phyloP scores from a whole-genome alignment of 2,113 vertebrate species.

The Crotalus viridis region DNA sequence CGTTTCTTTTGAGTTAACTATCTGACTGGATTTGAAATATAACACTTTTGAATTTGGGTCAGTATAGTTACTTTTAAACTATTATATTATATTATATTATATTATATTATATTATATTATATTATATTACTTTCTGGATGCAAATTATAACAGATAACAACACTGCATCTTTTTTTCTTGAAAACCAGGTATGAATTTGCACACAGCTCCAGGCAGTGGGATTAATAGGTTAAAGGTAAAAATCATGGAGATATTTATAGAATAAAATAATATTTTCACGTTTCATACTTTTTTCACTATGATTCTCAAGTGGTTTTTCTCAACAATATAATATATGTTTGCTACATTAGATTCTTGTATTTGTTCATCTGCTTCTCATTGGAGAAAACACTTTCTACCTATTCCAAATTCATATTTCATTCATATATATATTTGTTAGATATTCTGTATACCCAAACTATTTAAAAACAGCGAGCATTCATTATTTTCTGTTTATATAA shows the following conservation, averaged over 20 bases:
- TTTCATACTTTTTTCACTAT: neutral
- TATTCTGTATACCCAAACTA: neutral
- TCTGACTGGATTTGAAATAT: too few relatives aligned
- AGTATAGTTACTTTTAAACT: constrained; percentile 21
- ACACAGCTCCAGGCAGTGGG: constrained; percentile 15
- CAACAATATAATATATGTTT: neutral
- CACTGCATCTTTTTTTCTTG: neutral
- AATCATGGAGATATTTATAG: neutral
- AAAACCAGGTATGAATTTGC: neutral
- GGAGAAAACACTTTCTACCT: neutral
- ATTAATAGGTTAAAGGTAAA: neutral
- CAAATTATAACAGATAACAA: neutral
- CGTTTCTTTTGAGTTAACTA: too few relatives aligned
- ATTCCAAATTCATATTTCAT: neutral
- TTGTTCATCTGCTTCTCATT: neutral
- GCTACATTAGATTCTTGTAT: neutral
- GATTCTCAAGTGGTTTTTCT: neutral
- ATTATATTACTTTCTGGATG: neutral
- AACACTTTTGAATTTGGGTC: constrained; percentile 18
- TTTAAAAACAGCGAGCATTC: neutral
- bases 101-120: too few relatives aligned
- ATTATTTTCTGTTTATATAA: neutral
- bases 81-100: too few relatives aligned
- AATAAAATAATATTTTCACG: neutral
- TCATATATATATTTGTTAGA: neutral